A percentile compares a stretch with the other conserved stretches of the same genome.
phyloP scores from a whole-genome alignment of 2,888 invertebrate genomes.

The Diadegma fenestrale region DNA sequence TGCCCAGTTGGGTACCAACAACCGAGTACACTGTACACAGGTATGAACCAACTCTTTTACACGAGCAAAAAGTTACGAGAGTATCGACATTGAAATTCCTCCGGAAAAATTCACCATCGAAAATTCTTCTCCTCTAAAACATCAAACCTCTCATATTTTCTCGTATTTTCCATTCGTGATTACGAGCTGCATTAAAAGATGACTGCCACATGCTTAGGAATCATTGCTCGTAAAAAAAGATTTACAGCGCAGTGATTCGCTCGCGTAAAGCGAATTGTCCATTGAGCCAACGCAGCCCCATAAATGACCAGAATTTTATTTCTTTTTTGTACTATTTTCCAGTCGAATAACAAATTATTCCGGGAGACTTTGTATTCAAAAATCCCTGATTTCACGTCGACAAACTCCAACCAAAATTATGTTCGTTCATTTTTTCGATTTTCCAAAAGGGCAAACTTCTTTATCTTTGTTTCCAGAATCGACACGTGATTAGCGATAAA shows the following conservation, averaged over 20 bases:
- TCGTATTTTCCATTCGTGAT: slow-evolving; percentile 40
- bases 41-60: slow-evolving; percentile 23
- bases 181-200: neutral
- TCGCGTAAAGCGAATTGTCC: slow-evolving; percentile 4
- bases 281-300: neutral
- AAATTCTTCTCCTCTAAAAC: slow-evolving; percentile 24
- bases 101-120: slow-evolving; percentile 10
- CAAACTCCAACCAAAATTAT: neutral
- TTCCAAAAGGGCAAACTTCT: neutral
- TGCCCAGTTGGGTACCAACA: slow-evolving; percentile 46
- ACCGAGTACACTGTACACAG: slow-evolving; percentile 36
- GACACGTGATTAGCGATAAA: neutral
- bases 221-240: slow-evolving; percentile 51
- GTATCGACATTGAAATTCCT: slow-evolving; percentile 27
- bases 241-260: slow-evolving; percentile 49
- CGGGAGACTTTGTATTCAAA: neutral
- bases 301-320: slow-evolving; percentile 13
- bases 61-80: slow-evolving; percentile 24
- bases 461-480: neutral
- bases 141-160: slow-evolving; percentile 37
- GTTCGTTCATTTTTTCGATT: neutral
- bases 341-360: neutral
- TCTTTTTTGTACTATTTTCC: slow-evolving; percentile 8
- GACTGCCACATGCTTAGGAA: slow-evolving; percentile 3
- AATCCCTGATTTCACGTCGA: neutral